These are phyloP conservation scores for Diphyllodes magnificus DNA, from an alignment of 2,113 vertebrate species.

Conservation along the genomic window DNA sequence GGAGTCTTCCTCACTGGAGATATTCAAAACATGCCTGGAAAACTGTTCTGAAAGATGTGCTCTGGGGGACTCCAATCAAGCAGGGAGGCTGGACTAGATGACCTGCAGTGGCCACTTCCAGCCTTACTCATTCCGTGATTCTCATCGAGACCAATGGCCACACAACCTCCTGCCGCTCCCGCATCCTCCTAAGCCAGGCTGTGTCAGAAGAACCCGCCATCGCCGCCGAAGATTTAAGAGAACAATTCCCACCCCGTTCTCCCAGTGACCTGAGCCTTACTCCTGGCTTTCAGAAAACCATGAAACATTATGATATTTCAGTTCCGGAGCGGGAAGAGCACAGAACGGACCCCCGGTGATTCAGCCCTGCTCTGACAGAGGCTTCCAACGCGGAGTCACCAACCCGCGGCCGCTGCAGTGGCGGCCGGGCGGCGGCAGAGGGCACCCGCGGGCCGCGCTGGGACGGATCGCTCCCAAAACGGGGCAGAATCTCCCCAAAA, in stretches of 20 bases:
- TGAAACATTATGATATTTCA: neutral
- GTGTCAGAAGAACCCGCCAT: neutral
- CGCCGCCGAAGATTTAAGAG: accelerated
- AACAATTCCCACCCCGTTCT: neutral
- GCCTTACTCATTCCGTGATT: neutral
- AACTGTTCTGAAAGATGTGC: accelerated
- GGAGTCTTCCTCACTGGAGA: too few species aligned
- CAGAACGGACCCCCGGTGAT: neutral
- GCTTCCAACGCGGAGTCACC: neutral
- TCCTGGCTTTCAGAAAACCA: neutral
- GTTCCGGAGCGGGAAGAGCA: neutral
- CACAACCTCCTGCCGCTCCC: neutral
- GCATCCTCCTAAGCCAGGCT: neutral
- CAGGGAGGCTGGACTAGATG: neutral
- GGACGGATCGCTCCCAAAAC: neutral
- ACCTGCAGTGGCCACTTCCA: neutral
- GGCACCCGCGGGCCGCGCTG: constrained; percentile 45
- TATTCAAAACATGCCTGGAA: neutral
- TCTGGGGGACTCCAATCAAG: neutral
- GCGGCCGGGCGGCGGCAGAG: constrained; percentile 49
- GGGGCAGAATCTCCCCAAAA: neutral
- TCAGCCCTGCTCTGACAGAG: neutral
- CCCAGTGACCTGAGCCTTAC: neutral
- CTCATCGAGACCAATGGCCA: neutral
- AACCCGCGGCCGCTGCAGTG: neutral